These are phyloP conservation scores for Montifringilla adamsi DNA, from an alignment of 2,113 vertebrate genomes.

Conservation along the genomic window DNA sequence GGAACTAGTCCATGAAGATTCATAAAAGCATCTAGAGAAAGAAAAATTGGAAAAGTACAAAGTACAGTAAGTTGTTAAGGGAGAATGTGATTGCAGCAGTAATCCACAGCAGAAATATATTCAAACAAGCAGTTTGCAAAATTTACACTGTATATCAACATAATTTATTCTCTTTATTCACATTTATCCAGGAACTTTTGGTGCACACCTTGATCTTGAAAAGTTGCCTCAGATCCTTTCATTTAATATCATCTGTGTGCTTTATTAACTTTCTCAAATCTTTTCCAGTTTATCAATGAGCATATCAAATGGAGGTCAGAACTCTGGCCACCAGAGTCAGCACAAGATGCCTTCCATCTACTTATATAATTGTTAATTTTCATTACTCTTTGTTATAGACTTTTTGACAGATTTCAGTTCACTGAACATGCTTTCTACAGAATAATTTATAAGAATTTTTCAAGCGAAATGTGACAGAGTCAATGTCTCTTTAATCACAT, in stretches of 20 bases:
- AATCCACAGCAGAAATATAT: not conserved
- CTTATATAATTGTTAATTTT: not conserved
- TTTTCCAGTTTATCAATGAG: not conserved
- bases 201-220: not conserved
- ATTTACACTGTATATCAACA: not conserved
- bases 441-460: not conserved
- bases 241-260: not conserved
- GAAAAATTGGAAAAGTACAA: not conserved
- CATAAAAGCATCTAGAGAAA: not conserved
- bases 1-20: not conserved
- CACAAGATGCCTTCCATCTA: not conserved
- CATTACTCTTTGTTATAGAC: not conserved
- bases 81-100: not conserved
- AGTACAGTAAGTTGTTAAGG: not conserved
- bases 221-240: not conserved
- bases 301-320: not conserved
- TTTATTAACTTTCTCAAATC: not conserved
- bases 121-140: not conserved
- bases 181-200: not conserved
- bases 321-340: not conserved
- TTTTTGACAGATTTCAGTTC: not conserved
- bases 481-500: not conserved
- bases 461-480: not conserved
- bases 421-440: not conserved
- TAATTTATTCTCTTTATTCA: not conserved